Percentiles rank a stretch among this genome's conserved stretches.
Conservation (phyloP, 1,140 invertebrate genomes). For the Cyrtorhinus lividipennis region DNA sequence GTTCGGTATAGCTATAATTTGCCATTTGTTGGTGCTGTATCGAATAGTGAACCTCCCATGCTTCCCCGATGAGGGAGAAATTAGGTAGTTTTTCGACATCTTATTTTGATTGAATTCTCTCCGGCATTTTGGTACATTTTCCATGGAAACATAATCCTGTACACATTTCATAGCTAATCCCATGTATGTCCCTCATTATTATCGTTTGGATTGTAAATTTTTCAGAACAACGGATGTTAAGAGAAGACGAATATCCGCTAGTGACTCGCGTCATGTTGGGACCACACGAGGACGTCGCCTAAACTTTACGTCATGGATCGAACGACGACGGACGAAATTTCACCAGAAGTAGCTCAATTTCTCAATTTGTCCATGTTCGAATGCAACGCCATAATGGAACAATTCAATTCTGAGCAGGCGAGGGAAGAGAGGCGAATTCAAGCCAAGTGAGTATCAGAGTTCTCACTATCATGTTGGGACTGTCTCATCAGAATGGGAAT, state of each 20-base stretch:
- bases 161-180: too few species aligned
- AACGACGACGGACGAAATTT: slow-evolving; percentile 54
- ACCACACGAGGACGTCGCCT: slow-evolving; percentile 66
- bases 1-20: too few species aligned
- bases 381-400: slow-evolving; percentile 59
- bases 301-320: slow-evolving; percentile 68
- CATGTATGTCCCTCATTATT: too few species aligned
- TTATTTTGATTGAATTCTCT: too few species aligned
- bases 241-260: slow-evolving; percentile 64
- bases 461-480: too few species aligned
- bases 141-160: too few species aligned
- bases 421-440: slow-evolving; percentile 50
- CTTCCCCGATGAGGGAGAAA: too few species aligned
- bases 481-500: not conserved
- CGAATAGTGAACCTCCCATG: too few species aligned
- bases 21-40: too few species aligned
- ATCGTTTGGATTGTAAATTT: too few species aligned
- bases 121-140: too few species aligned
- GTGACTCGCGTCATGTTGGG: slow-evolving; percentile 60
- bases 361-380: slow-evolving; percentile 64
- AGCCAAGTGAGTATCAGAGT: slow-evolving; percentile 46
- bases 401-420: slow-evolving; percentile 63
- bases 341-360: slow-evolving; percentile 67
- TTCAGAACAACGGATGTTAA: slow-evolving; percentile 56
- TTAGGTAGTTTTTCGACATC: too few species aligned